Percentiles rank a stretch among this genome's conserved stretches.
Conservation (phyloP, 2,888 invertebrate species). For the Carcina quercana region DNA sequence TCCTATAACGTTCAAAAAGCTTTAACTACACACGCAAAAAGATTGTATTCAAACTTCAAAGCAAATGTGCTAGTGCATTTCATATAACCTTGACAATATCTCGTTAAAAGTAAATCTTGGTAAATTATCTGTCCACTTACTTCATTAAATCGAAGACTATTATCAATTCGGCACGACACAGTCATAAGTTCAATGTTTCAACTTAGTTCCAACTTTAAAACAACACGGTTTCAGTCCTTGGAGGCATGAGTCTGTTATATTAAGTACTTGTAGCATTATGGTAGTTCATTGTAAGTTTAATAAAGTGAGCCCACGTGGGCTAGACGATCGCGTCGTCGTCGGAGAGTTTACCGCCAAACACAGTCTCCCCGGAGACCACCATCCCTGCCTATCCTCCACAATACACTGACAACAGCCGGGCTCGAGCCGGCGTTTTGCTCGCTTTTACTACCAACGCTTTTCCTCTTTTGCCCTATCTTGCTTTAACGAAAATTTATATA, state of each 20-base stretch:
- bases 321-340: slow-evolving; percentile 51
- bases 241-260: slow-evolving; percentile 28
- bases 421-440: slow-evolving; percentile 48
- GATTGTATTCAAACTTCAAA: no score
- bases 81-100: no score
- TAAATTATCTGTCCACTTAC: no score
- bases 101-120: no score
- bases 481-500: slow-evolving; percentile 59
- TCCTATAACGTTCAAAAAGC: no score
- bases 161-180: slow-evolving; percentile 45
- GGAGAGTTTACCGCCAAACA: slow-evolving; percentile 47
- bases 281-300: slow-evolving; percentile 27
- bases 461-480: slow-evolving; percentile 63
- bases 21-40: no score
- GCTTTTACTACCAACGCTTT: slow-evolving; percentile 55
- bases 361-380: slow-evolving; percentile 46
- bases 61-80: no score
- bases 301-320: slow-evolving; percentile 49
- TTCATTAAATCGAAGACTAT: slow-evolving; percentile 45
- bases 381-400: slow-evolving; percentile 49
- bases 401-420: slow-evolving; percentile 61
- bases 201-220: no score
- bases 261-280: slow-evolving; percentile 23
- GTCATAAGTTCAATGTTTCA: slow-evolving; percentile 49
- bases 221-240: slow-evolving; percentile 29